Percentiles rank a stretch among this genome's conserved stretches.
Evolutionary conservation across 2,888 invertebrate species (phyloP).

Genomic region (Ophion ventricosus): DNA sequence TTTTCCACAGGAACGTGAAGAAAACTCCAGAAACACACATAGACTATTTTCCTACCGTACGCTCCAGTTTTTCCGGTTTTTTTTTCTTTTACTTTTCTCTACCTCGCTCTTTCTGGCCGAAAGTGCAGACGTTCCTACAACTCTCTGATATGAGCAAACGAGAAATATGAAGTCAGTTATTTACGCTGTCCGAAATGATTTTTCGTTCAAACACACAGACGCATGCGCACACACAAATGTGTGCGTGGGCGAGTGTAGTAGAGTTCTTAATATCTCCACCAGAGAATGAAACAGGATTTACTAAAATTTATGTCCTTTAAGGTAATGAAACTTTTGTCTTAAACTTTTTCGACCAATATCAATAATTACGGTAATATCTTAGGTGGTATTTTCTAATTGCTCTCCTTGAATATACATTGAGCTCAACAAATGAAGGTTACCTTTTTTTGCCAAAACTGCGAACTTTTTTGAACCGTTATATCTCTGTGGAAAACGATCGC

Average conservation of each 20-base stretch:
- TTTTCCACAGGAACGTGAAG: conserved; percentile 44
- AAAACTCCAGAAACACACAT: conserved; percentile 59
- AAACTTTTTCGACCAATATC: neutral
- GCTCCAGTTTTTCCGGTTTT: neutral
- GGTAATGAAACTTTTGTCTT: neutral
- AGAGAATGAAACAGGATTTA: neutral
- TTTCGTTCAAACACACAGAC: conserved; percentile 16
- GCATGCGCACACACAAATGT: neutral
- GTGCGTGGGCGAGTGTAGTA: neutral
- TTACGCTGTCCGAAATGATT: conserved; percentile 37
- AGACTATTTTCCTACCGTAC: conserved; percentile 43
- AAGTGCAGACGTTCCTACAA: conserved; percentile 48
- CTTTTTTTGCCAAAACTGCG: too few relatives aligned
- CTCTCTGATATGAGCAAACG: conserved; percentile 29
- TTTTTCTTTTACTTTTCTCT: neutral
- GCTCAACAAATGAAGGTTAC: too few relatives aligned
- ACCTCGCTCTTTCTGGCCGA: conserved; percentile 25
- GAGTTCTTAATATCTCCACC: neutral
- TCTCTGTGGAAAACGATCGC: too few relatives aligned
- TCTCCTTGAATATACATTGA: too few relatives aligned
- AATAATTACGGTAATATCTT: too few relatives aligned
- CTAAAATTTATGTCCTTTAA: neutral
- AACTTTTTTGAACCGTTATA: too few relatives aligned
- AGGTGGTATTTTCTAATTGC: neutral
- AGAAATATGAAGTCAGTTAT: conserved; percentile 54